Base-by-base conservation (phyloP, 2,113 vertebrate species). In the Python bivittatus region DNA sequence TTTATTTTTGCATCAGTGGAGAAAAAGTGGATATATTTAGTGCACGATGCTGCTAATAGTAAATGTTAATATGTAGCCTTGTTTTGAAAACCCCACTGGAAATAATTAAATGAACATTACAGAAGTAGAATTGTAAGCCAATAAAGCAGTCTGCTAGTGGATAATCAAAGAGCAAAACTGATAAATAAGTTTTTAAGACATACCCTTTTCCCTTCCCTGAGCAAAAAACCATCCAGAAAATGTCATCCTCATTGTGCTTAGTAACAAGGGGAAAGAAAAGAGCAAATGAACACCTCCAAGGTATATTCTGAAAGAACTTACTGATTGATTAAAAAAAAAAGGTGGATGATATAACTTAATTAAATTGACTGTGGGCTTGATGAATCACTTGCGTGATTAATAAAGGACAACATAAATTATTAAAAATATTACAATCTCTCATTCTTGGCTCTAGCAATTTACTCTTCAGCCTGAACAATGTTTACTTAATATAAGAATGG, bases 1-100 rank as follows among this genome's bases (percentile, higher is more conserved):
- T 17, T 87, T 92, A 84, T 60, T 89, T 93, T 93, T 95, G 84
- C 94, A 93, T 92, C 84, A 95, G 94, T 89, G 86, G 92, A 12
- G 61, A 44, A 25, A 90, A 95, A 64, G 42, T 89, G 20, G 61
- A 64, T 64, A 83, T 0, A 3, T 68, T 91, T 2, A 3, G 29
- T 0, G 0, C 84, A 92, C 33, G 57, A 22, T 88, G 91, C 88
- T 93, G 38, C 88, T 48, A 2, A 44, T 60, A 84, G 84, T 94
- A 42, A 23, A 44, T 25, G 44, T 85, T 61, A 61, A 54, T 52
- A 86, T 90, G 53, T 85, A 87, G 90, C 20, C 42, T 90, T 79
- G 3, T 0, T 0, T 58, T 91, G 38, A 57, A 56, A 56, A 38
- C 33, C 48, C 25, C 0, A 79, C 25, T 86, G 0, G 38, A 92